Percentiles rank a stretch among this genome's conserved stretches.
Conservation (phyloP, 2,888 invertebrate species). For the Oscheius sp. region DNA sequence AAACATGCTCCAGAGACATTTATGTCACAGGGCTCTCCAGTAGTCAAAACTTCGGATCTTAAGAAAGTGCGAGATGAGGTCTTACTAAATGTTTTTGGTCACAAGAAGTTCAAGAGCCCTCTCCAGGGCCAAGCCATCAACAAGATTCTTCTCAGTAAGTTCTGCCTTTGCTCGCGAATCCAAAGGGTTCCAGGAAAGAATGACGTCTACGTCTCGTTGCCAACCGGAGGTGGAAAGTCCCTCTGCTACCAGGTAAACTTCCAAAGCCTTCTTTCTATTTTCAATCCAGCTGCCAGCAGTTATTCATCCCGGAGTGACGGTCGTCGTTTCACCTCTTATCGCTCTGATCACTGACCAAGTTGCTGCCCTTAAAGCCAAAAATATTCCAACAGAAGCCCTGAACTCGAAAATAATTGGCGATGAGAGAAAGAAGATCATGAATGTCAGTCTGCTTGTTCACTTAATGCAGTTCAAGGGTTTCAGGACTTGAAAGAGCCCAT, state of each 20-base stretch:
- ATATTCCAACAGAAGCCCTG: slow-evolving; percentile 87
- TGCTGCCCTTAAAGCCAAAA: slow-evolving; percentile 83
- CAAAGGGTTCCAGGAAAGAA: slow-evolving; percentile 76
- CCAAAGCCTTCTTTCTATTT: neutral
- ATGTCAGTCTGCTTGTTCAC: slow-evolving; percentile 57
- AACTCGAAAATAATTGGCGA: slow-evolving; percentile 88
- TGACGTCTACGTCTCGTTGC: slow-evolving; percentile 97
- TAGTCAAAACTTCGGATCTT: slow-evolving; percentile 42
- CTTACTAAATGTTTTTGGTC: slow-evolving; percentile 55
- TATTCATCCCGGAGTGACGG: slow-evolving; percentile 83
- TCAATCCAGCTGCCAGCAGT: slow-evolving; percentile 87
- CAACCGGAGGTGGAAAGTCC: slow-evolving; percentile 95
- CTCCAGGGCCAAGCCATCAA: slow-evolving; percentile 62
- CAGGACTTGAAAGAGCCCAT: slow-evolving; percentile 56
- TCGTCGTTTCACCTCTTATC: slow-evolving; percentile 94
- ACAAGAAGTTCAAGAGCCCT: slow-evolving; percentile 60
- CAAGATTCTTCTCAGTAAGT: slow-evolving; percentile 55
- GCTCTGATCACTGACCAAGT: slow-evolving; percentile 90
- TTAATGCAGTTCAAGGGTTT: neutral
- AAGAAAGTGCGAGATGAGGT: slow-evolving; percentile 46
- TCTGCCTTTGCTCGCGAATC: neutral
- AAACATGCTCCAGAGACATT: no score
- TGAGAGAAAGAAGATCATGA: slow-evolving; percentile 84
- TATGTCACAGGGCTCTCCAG: neutral
- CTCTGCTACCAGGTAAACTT: slow-evolving; percentile 89